These are phyloP conservation scores for Marronus borbonicus DNA, from an alignment of 2,888 invertebrate genomes.

Conservation along the genomic window DNA sequence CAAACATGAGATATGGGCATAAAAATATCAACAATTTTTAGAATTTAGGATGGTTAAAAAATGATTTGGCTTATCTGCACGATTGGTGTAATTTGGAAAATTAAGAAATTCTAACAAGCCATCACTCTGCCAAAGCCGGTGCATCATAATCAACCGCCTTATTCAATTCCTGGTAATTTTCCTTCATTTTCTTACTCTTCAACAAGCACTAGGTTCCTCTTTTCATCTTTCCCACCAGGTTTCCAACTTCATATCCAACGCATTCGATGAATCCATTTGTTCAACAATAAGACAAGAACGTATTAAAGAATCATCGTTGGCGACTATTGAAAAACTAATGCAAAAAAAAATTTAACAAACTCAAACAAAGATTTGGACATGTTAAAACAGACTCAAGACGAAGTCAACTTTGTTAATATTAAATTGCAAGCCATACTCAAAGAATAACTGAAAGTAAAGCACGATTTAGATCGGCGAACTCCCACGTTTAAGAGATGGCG, in stretches of 20 bases:
- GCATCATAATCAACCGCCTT: constrained; percentile 52
- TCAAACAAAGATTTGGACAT: constrained; percentile 91
- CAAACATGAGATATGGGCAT: too few relatives aligned
- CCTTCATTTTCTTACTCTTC: constrained; percentile 72
- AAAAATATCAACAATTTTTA: too few relatives aligned
- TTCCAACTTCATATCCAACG: constrained; percentile 40
- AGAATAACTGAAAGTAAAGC: constrained; percentile 82
- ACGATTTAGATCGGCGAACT: too few relatives aligned
- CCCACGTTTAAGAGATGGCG: too few relatives aligned
- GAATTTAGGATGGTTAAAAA: too few relatives aligned
- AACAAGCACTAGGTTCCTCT: constrained; percentile 66
- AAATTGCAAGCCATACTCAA: constrained; percentile 86
- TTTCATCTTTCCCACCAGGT: constrained; percentile 56
- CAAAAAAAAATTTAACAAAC: constrained; percentile 91
- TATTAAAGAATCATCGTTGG: constrained; percentile 92
- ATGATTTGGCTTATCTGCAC: too few relatives aligned
- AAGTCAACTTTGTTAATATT: constrained; percentile 86
- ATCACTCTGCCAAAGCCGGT: background rate
- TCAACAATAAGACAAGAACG: constrained; percentile 96
- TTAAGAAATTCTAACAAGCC: too few relatives aligned
- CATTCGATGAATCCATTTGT: constrained; percentile 67
- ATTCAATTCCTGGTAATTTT: constrained; percentile 54
- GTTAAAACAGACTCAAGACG: constrained; percentile 87
- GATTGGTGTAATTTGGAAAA: too few relatives aligned
- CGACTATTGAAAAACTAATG: constrained; percentile 94